Base-by-base conservation (phyloP, 1,140 invertebrate genomes). In the Polypedilum pembai region DNA sequence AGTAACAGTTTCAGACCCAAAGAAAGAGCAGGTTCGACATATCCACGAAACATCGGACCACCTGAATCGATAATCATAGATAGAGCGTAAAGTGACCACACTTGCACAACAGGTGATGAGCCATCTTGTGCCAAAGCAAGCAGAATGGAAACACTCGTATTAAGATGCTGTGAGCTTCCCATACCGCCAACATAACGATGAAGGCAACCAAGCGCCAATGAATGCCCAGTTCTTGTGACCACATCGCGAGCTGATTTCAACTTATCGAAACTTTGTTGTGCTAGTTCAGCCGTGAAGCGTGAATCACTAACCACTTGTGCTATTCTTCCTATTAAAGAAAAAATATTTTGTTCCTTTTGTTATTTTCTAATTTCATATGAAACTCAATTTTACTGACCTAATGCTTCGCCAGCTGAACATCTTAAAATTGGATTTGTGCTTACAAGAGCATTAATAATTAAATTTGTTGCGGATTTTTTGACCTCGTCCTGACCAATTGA, bases 11-110 rank as follows among this genome's bases (percentile, higher is more conserved):
- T 96, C 21, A 99, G 83, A 24, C 94, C 90, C 21, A 98, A 85
- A 1, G 92, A 92, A 24, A 99, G 83, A 0, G 94, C 93, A 0
- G 95, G 94, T 80, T 99, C 97, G 10, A 99, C 95, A 83, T 98
- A 99, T 15, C 92, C 90, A 21, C 96, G 87, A 84, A 99, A 99
- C 95, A 99, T 98, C 33, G 96, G 97, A 1, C 97, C 97, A 21
- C 96, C 96, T 7, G 96, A 98, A 82, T 99, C 96, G 24, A 96
- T 96, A 75, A 99, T 96, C 75, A 99, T 86, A 8, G 94, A 92
- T 41, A 99, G 82, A 1, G 96, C 96, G 85, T 99, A 94, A 3
- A 99, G 83, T 0, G 97, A 92, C 98, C 98, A 99, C 41, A 97
- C 92, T 90, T 97, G 78, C 40, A 83, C 81, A 20, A 82, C 80